phyloP scores from a whole-genome alignment of 1,140 invertebrate genomes.

The Aricia agestis region DNA sequence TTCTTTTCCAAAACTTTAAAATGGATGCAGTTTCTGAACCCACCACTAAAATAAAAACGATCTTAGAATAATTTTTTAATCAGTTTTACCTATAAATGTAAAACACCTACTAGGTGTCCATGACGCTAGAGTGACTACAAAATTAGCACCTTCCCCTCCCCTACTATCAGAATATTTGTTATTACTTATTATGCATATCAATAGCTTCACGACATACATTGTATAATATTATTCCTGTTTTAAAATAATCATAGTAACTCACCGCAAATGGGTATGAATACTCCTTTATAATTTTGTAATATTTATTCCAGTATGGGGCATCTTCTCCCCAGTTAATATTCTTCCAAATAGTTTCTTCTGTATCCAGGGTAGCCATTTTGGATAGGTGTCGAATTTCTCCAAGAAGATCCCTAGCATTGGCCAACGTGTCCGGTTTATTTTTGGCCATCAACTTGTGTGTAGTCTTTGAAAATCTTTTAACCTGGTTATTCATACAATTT shows the following conservation, averaged over 20 bases:
- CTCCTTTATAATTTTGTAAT: constrained; percentile 60
- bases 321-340: constrained; percentile 69
- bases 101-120: no score
- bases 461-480: constrained; percentile 59
- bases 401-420: constrained; percentile 49
- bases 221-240: not conserved
- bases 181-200: no score
- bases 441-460: constrained; percentile 58
- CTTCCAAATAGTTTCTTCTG: constrained; percentile 38
- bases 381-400: constrained; percentile 54
- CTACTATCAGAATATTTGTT: no score
- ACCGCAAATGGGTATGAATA: constrained; percentile 68
- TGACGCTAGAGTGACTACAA: no score
- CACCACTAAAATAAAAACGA: no score
- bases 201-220: no score
- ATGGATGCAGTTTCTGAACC: no score
- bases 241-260: constrained; percentile 15
- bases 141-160: no score
- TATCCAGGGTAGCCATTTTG: constrained; percentile 52
- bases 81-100: no score
- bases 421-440: constrained; percentile 47
- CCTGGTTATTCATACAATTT: constrained; percentile 57
- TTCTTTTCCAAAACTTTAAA: no score
- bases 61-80: no score
- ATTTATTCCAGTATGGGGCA: constrained; percentile 68